A percentile compares a stretch with the other conserved stretches of the same genome.
phyloP scores from a whole-genome alignment of 2,888 invertebrate genomes.

The Mellilla xanthometata region DNA sequence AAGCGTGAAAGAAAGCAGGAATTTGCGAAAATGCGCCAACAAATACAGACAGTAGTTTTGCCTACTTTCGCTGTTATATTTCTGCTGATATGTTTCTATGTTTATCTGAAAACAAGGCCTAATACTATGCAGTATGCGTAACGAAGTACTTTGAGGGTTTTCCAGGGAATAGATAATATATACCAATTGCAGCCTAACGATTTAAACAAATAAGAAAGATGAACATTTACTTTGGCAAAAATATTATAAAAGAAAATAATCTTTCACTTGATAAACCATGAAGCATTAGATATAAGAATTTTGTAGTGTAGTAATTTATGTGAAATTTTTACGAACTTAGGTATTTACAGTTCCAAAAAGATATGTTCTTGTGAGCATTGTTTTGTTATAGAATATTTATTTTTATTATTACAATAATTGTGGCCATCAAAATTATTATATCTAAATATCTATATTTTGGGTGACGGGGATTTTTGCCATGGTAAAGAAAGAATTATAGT shows the following conservation, averaged over 20 bases:
- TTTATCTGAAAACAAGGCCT: constrained; percentile 91
- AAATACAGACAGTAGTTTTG: constrained; percentile 89
- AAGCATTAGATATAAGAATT: not conserved
- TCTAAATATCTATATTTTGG: not conserved
- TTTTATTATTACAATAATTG: no score
- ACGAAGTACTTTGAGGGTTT: constrained; percentile 10
- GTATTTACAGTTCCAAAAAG: no score
- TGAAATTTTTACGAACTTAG: no score
- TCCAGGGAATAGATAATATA: not conserved
- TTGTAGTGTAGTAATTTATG: no score
- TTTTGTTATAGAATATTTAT: not conserved
- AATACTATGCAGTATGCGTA: constrained; percentile 65
- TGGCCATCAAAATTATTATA: no score
- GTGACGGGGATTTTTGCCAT: constrained; percentile 7
- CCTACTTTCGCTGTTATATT: constrained; percentile 88
- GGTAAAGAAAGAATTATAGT: constrained; percentile 1
- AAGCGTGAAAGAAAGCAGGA: constrained; percentile 93
- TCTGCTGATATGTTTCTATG: constrained; percentile 87
- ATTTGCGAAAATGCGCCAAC: constrained; percentile 89
- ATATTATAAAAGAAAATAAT: no score
- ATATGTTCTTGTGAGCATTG: no score
- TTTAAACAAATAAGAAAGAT: no score
- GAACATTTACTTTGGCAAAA: no score
- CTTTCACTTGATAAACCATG: no score
- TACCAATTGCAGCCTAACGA: no score